Conservation (phyloP, 1,140 invertebrate species). For the Aporrectodea caliginosa region DNA sequence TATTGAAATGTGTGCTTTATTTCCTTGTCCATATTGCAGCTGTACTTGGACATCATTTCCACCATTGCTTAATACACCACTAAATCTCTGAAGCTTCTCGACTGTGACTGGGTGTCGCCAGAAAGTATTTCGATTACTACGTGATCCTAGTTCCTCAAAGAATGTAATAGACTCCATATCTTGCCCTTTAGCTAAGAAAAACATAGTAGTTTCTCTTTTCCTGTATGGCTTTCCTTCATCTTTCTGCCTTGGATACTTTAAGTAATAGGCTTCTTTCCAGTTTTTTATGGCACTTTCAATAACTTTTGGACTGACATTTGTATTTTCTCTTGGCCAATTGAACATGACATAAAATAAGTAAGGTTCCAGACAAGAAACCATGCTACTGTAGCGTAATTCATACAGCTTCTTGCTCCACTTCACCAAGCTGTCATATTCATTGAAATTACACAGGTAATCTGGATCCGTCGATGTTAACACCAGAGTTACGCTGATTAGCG, state of each 20-base stretch:
- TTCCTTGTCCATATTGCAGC: slow-evolving; percentile 5
- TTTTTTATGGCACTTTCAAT: background rate
- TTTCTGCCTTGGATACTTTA: slow-evolving; percentile 5
- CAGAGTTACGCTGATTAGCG: slow-evolving; percentile 14
- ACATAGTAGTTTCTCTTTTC: background rate
- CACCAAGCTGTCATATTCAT: slow-evolving; percentile 14
- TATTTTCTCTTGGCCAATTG: slow-evolving; percentile 24
- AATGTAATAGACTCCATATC: background rate
- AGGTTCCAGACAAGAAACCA: slow-evolving; percentile 13
- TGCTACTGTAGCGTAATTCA: slow-evolving; percentile 6
- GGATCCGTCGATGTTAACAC: background rate
- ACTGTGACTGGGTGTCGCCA: background rate
- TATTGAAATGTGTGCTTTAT: background rate
- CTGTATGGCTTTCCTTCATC: background rate
- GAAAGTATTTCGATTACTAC: background rate
- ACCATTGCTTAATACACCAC: background rate
- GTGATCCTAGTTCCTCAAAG: background rate
- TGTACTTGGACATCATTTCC: background rate
- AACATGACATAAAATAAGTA: slow-evolving; percentile 23
- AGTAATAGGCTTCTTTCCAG: slow-evolving; percentile 20
- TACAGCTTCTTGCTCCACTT: background rate
- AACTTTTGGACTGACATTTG: background rate
- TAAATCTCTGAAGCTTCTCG: background rate
- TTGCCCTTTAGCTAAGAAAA: background rate
- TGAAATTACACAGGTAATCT: background rate